These are phyloP conservation scores for Montipora capitata DNA, from an alignment of 92 coral and sea anemone species.

Conservation along the genomic window DNA sequence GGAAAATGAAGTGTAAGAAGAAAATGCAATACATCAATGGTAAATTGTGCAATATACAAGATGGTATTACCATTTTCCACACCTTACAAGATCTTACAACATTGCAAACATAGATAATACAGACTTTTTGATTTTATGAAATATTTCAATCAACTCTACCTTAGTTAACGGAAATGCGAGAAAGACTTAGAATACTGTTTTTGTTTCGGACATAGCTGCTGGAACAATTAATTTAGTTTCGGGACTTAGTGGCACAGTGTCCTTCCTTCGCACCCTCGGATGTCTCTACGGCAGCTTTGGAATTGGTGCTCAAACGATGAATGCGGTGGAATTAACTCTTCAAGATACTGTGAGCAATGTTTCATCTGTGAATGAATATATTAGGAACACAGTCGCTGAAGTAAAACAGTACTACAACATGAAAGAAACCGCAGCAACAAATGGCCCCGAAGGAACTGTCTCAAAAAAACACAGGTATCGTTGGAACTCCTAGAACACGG, in stretches of 20 bases:
- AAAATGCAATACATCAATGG: too few relatives aligned
- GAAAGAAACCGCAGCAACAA: slow-evolving; percentile 57
- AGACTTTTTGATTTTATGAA: too few relatives aligned
- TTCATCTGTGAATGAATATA: too few relatives aligned
- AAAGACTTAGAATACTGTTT: slow-evolving; percentile 39
- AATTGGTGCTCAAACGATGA: slow-evolving; percentile 33
- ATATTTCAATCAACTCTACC: too few relatives aligned
- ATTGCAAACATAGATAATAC: too few relatives aligned
- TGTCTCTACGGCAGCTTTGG: slow-evolving; percentile 57
- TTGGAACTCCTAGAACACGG: slow-evolving; percentile 52
- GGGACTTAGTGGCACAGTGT: slow-evolving; percentile 56
- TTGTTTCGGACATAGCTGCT: slow-evolving; percentile 61
- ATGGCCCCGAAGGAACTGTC: slow-evolving; percentile 55
- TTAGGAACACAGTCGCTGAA: too few relatives aligned
- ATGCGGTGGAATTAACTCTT: slow-evolving; percentile 36
- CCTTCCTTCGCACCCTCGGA: slow-evolving; percentile 53
- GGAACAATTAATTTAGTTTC: slow-evolving; percentile 54
- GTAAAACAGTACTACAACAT: too few relatives aligned
- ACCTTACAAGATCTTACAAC: too few relatives aligned
- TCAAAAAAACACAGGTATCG: slow-evolving; percentile 36
- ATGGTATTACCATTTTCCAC: too few relatives aligned
- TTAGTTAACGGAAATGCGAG: too few relatives aligned
- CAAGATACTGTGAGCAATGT: slow-evolving; percentile 28
- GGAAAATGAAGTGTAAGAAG: too few relatives aligned
- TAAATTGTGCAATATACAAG: too few relatives aligned